Evolutionary conservation across 35 echinoderm and acorn worm species (phyloP).

Genomic region (Acanthaster planci): DNA sequence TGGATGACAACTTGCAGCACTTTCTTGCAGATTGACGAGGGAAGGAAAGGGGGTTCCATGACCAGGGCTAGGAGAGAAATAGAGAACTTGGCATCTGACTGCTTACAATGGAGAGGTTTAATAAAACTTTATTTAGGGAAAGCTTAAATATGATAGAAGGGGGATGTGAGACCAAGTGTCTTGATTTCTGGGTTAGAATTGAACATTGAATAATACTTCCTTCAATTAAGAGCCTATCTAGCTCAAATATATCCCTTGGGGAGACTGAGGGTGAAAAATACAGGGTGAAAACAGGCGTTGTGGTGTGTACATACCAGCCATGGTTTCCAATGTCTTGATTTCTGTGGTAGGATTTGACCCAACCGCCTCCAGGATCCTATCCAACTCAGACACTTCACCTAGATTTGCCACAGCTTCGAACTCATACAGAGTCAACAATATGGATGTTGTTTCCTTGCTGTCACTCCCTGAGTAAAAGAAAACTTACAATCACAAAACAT

Average conservation of each 20-base stretch:
- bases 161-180: too few species aligned
- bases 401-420: conserved; percentile 75
- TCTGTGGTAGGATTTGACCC: conserved; percentile 32
- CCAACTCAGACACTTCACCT: conserved; percentile 41
- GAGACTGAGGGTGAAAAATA: not conserved
- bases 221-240: not conserved
- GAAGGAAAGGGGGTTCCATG: conserved; percentile 65
- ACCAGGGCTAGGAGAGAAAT: conserved; percentile 35
- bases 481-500: not conserved
- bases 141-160: too few species aligned
- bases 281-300: not conserved
- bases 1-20: conserved; percentile 55
- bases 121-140: too few species aligned
- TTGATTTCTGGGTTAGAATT: too few species aligned
- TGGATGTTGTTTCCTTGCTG: conserved; percentile 37
- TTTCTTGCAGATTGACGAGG: conserved; percentile 48
- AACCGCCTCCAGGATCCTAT: conserved; percentile 36
- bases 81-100: too few species aligned
- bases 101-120: too few species aligned
- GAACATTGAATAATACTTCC: not conserved
- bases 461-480: not conserved
- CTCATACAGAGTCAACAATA: conserved; percentile 58
- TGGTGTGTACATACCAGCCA: conserved; percentile 69
- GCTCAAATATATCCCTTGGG: too few species aligned
- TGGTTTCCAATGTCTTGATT: conserved; percentile 62